Evolutionary conservation across 2,888 invertebrate genomes (phyloP), one percentile per base, ranked within the genome.

Genomic region (Acrocyrtus sp.): DNA sequence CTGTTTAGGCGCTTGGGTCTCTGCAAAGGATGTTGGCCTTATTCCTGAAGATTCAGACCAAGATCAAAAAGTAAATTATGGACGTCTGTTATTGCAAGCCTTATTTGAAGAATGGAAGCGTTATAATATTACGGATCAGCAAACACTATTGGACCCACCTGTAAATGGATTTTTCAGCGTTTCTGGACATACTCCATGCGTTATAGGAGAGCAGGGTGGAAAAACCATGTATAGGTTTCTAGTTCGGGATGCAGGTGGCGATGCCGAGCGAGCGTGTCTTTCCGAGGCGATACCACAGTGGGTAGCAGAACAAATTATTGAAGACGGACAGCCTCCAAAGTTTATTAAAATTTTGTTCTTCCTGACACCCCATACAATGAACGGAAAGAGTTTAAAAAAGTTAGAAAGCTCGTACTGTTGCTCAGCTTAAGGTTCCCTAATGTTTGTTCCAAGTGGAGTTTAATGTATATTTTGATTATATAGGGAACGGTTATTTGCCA

Each of bases 1-100:
- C 84, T 98, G 98, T 84, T 93, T 99, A 82, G 92, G 96, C 41
- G 98, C 99, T 0, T 99, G 99, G 99, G 96, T 99, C 3, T 96
- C 98, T 57, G 95, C 96, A 0, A 92, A 92, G 84, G 99, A 99
- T 84, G 93, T 95, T 24, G 97, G 96, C 0, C 88, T 98, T 80
- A 90, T 92, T 0, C 88, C 87, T 48, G 85, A 86, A 84, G 86
- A 94, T 88, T 83, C 89, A 85, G 85, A 85, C 34, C 85, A 87
- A 62, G 96, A 96, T 83, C 92, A 93, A 79, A 95, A 87, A 81
- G 97, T 98, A 0, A 99, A 99, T 84, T 96, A 97, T 84, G 99
- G 99, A 17, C 94, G 94, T 76, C 86, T 98, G 66, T 85, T 99
- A 53, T 86, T 99, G 56, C 95, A 98, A 89, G 97, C 98, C 0